These are phyloP conservation scores for Gephyroberyx darwinii DNA, from an alignment of 2,797 vertebrate genomes.

Conservation along the genomic window DNA sequence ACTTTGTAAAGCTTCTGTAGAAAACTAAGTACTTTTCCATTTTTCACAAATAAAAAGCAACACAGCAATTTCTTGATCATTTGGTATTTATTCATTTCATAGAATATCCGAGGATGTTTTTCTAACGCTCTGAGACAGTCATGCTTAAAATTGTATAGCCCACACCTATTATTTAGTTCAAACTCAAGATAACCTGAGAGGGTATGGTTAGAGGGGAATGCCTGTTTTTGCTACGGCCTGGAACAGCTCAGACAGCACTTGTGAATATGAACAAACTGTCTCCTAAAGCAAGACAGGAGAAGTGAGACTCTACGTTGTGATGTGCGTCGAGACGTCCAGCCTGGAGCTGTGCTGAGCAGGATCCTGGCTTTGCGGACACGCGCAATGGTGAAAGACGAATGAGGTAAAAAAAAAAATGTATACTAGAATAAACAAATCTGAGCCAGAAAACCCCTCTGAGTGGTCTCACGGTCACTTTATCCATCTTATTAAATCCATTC, in stretches of 20 bases:
- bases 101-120: constrained; percentile 20
- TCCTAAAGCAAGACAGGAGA: constrained; percentile 30
- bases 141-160: constrained; percentile 10
- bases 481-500: background rate
- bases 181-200: constrained; percentile 22
- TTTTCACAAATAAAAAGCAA: constrained; percentile 63
- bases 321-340: background rate
- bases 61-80: constrained; percentile 46
- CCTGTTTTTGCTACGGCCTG: background rate
- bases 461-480: background rate
- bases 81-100: constrained; percentile 62
- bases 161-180: constrained; percentile 18
- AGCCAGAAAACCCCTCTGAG: constrained; percentile 14
- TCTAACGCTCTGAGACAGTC: constrained; percentile 16
- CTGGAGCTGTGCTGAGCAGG: constrained; percentile 14
- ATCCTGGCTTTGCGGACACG: constrained; percentile 15
- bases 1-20: constrained; percentile 82
- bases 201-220: background rate
- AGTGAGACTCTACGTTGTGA: constrained; percentile 7
- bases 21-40: constrained; percentile 58
- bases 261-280: constrained; percentile 21
- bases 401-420: too few relatives aligned
- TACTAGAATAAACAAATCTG: background rate
- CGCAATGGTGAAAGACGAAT: constrained; percentile 4
- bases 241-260: constrained; percentile 17